These are phyloP conservation scores for Drosophila ercepeae DNA, from an alignment of 1,140 invertebrate genomes.

Conservation along the genomic window DNA sequence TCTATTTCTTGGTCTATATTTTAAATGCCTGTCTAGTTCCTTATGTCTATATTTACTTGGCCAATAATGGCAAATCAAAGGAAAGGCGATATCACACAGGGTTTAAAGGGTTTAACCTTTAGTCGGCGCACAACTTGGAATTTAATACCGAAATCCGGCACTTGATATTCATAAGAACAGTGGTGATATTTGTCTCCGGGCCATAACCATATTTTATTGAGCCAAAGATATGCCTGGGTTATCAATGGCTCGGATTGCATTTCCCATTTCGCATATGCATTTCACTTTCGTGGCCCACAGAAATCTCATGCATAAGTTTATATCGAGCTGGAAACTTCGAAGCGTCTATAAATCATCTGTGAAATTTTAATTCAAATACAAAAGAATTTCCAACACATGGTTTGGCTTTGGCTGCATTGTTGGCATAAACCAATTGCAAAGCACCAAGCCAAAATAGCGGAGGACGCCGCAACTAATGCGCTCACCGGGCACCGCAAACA, in stretches of 20 bases:
- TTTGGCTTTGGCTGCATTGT: constrained; percentile 55
- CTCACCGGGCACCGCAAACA: constrained; percentile 64
- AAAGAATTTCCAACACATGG: constrained; percentile 67
- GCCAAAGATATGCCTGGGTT: constrained; percentile 10
- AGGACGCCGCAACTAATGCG: constrained; percentile 71
- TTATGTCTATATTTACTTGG: constrained; percentile 60
- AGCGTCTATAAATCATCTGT: constrained; percentile 74
- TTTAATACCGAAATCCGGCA: not conserved
- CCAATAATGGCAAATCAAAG: constrained; percentile 3
- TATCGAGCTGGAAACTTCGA: constrained; percentile 50
- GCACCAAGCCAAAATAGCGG: constrained; percentile 75
- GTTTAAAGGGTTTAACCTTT: too few species aligned
- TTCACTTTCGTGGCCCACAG: constrained; percentile 41
- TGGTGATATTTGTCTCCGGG: not conserved
- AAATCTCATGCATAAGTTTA: constrained; percentile 77
- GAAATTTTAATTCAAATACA: constrained; percentile 81
- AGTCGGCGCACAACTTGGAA: not conserved
- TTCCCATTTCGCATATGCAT: constrained; percentile 16
- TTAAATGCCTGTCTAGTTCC: constrained; percentile 43
- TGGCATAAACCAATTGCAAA: constrained; percentile 77
- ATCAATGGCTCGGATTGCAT: constrained; percentile 35
- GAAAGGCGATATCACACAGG: too few species aligned
- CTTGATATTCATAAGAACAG: not conserved
- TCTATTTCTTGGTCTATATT: constrained; percentile 35
- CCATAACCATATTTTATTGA: not conserved